Base-by-base conservation (phyloP, 2,113 vertebrate genomes). In the Corapipo altera region DNA sequence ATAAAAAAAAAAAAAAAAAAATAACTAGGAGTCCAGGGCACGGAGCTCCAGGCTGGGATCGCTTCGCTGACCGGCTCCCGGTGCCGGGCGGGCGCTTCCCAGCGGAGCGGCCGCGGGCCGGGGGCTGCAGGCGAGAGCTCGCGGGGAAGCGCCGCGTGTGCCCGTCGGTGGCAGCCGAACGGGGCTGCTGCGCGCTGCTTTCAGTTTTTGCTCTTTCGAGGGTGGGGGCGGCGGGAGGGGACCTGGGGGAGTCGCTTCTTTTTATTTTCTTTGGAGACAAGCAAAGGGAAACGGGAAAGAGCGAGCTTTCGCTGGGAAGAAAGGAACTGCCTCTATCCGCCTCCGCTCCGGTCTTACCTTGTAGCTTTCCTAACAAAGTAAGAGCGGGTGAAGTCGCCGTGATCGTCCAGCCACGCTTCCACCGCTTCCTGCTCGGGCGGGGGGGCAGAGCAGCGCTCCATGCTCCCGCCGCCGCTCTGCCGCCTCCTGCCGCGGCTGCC, bases 321-420 rank as follows among this genome's bases (percentile, higher is more conserved):
- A 51, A 75, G 37, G 74, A 23, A 41, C 81, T 44, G 51, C 41
- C 61, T 73, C 69, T 64, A 8, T 12, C 48, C 54, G 41, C 92
- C 80, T 51, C 90, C 81, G 52, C 88, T 74, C 73, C 49, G 18
- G 32, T 37, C 95, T 95, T 98, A 99, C 99, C 99, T 98, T 43
- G 98, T 98, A 20, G 98, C 99, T 97, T 99, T 99, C 90, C 98
- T 97, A 48, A 99, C 97, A 96, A 99, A 99, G 98, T 99, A 99
- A 35, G 99, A 99, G 96, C 97, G 98, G 48, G 98, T 95, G 54
- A 99, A 99, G 95, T 99, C 98, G 95, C 97, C 28, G 98, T 99
- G 98, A 76, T 99, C 99, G 92, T 99, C 99, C 98, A 99, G 98
- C 99, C 99, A 99, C 92, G 99, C 99, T 98, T 99, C 99, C 95